These are phyloP conservation scores for Pitta sordida DNA, from an alignment of 2,113 vertebrate genomes.

Conservation along the genomic window DNA sequence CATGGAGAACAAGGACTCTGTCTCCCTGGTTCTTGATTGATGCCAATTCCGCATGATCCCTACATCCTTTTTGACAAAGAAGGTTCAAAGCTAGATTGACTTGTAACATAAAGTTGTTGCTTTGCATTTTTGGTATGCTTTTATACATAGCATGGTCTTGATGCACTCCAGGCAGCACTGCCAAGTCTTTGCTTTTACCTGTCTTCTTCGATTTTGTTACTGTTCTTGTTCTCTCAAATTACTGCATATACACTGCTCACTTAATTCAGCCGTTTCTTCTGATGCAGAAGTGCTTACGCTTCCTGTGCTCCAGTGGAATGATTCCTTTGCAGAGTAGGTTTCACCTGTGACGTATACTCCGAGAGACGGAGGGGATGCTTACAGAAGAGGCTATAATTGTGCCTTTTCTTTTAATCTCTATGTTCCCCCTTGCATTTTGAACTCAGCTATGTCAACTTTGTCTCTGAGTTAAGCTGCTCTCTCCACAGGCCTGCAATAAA, in stretches of 20 bases:
- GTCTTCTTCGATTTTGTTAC: background rate
- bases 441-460: background rate
- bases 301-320: background rate
- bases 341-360: background rate
- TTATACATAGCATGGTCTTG: background rate
- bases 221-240: background rate
- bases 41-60: fast-evolving
- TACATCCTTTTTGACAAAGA: background rate
- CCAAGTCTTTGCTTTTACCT: background rate
- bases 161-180: background rate
- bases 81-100: background rate
- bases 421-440: background rate
- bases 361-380: background rate
- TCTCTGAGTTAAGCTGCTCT: background rate
- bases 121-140: background rate
- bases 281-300: background rate
- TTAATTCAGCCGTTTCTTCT: background rate
- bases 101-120: background rate
- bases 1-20: background rate
- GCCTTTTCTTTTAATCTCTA: background rate
- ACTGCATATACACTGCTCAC: background rate
- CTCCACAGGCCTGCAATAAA: background rate
- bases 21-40: background rate
- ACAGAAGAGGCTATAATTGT: background rate
- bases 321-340: background rate